Conservation (phyloP, 2,797 vertebrate genomes). For the Sebastes ruberrimus region DNA sequence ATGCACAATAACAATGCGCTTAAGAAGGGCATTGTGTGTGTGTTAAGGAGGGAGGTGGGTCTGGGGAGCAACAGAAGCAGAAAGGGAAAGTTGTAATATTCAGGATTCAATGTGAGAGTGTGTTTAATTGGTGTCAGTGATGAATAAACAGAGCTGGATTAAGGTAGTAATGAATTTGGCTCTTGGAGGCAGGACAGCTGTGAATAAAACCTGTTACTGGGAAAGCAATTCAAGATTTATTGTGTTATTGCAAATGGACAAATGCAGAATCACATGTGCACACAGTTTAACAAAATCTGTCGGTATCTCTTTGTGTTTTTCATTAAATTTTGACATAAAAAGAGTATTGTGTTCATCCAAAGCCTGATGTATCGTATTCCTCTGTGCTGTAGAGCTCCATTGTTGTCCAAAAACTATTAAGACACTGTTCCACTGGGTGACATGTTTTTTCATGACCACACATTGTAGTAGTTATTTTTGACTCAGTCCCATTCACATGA, state of each 20-base stretch:
- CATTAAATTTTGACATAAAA: neutral
- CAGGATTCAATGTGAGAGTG: neutral
- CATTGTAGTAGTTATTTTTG: no score
- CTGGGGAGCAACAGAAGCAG: neutral
- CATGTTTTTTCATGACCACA: no score
- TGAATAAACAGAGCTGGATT: constrained; percentile 20
- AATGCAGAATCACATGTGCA: neutral
- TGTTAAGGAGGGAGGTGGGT: neutral
- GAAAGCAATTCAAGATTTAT: neutral
- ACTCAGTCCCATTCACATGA: no score
- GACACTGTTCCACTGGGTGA: no score
- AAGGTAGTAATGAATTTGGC: constrained; percentile 25
- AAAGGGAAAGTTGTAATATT: constrained; percentile 14
- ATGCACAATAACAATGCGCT: constrained; percentile 30
- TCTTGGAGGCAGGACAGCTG: neutral
- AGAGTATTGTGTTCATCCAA: neutral
- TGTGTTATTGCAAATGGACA: neutral
- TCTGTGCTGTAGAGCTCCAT: no score
- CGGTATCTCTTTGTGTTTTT: no score
- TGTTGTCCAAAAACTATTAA: no score
- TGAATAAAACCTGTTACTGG: neutral
- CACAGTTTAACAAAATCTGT: neutral
- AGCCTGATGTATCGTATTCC: no score
- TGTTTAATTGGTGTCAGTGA: constrained; percentile 31
- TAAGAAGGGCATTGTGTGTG: constrained; percentile 14